These are phyloP conservation scores for Oncorhynchus mykiss DNA, from an alignment of 2,113 vertebrate genomes.

Conservation along the genomic window DNA sequence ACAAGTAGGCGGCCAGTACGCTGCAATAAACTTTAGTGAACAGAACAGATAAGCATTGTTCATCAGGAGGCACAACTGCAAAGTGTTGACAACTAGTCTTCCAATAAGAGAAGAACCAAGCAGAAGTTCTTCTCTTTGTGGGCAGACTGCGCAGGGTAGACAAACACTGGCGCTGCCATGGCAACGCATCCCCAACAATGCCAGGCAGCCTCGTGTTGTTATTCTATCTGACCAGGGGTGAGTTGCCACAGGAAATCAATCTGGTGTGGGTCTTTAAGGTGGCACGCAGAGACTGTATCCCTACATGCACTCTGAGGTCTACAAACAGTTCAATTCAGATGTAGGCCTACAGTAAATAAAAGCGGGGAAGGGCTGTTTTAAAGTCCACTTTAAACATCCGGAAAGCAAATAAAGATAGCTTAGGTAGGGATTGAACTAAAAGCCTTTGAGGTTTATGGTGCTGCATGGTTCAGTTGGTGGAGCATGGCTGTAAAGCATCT, in stretches of 20 bases:
- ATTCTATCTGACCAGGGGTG: conserved; percentile 24
- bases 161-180: conserved; percentile 58
- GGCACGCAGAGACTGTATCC: background rate
- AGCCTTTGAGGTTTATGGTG: conserved; percentile 21
- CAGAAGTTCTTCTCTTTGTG: conserved; percentile 50
- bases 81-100: too few relatives aligned
- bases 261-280: conserved; percentile 25
- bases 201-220: conserved; percentile 34
- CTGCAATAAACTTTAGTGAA: too few relatives aligned
- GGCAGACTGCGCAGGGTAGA: conserved; percentile 30
- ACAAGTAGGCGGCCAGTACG: too few relatives aligned
- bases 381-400: conserved; percentile 18
- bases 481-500: too few relatives aligned
- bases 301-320: background rate
- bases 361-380: conserved; percentile 17
- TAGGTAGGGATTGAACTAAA: conserved; percentile 22
- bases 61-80: too few relatives aligned
- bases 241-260: conserved; percentile 34
- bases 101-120: background rate
- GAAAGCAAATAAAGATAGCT: conserved; percentile 34
- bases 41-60: too few relatives aligned
- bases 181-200: conserved; percentile 54
- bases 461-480: too few relatives aligned
- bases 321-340: background rate
- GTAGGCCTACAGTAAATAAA: background rate